Evolutionary conservation across 92 coral and sea anemone species (phyloP).

Genomic region (Heliopora coerulea): DNA sequence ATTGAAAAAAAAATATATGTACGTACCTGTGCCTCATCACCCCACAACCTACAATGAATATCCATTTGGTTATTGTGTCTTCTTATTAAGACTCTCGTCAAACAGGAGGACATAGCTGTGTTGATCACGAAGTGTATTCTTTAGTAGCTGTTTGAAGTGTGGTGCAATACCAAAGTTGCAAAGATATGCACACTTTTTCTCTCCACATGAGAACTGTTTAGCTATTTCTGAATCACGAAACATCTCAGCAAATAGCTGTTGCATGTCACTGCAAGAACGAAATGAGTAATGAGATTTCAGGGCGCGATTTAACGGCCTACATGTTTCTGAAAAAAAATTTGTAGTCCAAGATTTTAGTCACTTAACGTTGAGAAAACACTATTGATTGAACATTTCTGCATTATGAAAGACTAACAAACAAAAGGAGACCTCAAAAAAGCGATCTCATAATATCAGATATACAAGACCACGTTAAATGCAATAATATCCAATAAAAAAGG

Average conservation of each 20-base stretch:
- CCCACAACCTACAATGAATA: slow-evolving; percentile 44
- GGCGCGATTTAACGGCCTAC: too few relatives aligned
- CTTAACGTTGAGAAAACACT: too few relatives aligned
- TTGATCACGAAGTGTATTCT: slow-evolving; percentile 32
- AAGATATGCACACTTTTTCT: slow-evolving; percentile 34
- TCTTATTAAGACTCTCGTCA: slow-evolving; percentile 48
- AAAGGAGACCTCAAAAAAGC: too few relatives aligned
- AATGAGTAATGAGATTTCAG: slow-evolving; percentile 48
- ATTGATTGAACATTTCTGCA: too few relatives aligned
- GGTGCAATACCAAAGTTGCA: slow-evolving; percentile 41
- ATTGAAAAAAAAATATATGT: background rate
- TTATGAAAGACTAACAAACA: too few relatives aligned
- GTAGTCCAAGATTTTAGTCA: too few relatives aligned
- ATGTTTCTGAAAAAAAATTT: too few relatives aligned
- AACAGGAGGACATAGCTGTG: slow-evolving; percentile 31
- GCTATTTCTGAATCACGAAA: slow-evolving; percentile 40
- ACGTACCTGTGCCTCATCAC: slow-evolving; percentile 29
- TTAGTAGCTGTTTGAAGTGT: slow-evolving; percentile 39
- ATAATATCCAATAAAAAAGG: too few relatives aligned
- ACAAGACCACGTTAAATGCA: too few relatives aligned
- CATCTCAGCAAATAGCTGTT: slow-evolving; percentile 38
- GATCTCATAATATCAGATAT: too few relatives aligned
- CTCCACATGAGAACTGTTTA: slow-evolving; percentile 34
- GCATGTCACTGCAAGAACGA: slow-evolving; percentile 36
- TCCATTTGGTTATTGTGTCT: slow-evolving; percentile 46